Evolutionary conservation across 2,888 invertebrate species (phyloP).

Genomic region (Lapara coniferarum): DNA sequence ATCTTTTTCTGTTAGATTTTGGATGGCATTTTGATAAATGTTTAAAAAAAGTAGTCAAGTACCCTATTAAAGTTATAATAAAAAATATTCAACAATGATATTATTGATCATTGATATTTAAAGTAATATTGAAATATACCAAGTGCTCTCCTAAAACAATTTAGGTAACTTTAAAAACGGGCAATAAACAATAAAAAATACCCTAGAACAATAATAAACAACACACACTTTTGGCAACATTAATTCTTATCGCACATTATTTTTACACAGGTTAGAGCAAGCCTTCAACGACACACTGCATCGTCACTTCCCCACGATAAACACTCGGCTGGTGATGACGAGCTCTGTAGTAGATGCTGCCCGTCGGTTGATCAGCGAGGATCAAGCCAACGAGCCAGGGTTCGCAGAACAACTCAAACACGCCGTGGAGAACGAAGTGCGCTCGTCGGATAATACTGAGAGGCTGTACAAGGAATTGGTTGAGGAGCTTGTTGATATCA

Average conservation of each 20-base stretch:
- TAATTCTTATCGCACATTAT: background rate
- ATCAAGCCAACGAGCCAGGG: conserved; percentile 55
- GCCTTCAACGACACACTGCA: conserved; percentile 80
- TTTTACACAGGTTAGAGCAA: conserved; percentile 78
- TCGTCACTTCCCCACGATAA: conserved; percentile 85
- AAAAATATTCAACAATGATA: too few relatives aligned
- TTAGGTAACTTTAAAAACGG: too few relatives aligned
- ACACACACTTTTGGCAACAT: too few relatives aligned
- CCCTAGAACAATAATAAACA: too few relatives aligned
- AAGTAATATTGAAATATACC: too few relatives aligned
- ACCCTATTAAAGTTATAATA: too few relatives aligned
- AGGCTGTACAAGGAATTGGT: conserved; percentile 82
- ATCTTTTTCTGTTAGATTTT: too few relatives aligned
- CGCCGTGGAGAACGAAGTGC: conserved; percentile 64
- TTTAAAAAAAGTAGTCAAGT: too few relatives aligned
- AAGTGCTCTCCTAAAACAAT: too few relatives aligned
- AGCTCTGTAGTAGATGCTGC: conserved; percentile 79
- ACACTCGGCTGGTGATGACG: conserved; percentile 83
- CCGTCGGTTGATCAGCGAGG: conserved; percentile 66
- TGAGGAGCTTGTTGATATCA: conserved; percentile 79
- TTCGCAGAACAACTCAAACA: conserved; percentile 50
- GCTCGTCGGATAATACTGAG: conserved; percentile 72
- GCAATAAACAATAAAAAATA: too few relatives aligned
- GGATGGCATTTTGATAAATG: too few relatives aligned
- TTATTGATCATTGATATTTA: too few relatives aligned